These are phyloP conservation scores for Cavia porcellus DNA, from an alignment of 2,113 vertebrate species.

Conservation along the genomic window DNA sequence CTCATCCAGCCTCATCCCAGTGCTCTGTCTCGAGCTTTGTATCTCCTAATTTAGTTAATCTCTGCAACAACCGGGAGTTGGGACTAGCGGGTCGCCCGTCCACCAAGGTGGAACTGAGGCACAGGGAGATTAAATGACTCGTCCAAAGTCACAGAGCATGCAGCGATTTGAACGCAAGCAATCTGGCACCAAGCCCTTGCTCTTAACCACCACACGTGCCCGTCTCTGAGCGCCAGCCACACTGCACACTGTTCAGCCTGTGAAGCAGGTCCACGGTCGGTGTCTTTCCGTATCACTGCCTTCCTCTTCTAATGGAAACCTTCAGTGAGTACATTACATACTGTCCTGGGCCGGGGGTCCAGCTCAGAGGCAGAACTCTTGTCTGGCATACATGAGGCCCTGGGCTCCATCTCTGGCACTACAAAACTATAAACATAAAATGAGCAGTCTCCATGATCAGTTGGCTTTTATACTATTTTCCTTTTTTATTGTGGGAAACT, in stretches of 20 bases:
- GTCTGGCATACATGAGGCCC: not conserved
- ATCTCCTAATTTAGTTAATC: not conserved
- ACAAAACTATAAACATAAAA: not conserved
- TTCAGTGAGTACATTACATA: not conserved
- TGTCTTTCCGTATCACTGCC: not conserved
- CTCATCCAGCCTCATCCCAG: not conserved
- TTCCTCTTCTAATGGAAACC: not conserved
- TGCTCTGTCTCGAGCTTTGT: not conserved
- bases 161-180: not conserved
- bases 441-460: not conserved
- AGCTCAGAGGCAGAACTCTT: not conserved
- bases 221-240: not conserved
- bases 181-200: not conserved
- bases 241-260: not conserved
- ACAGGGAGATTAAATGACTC: not conserved
- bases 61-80: not conserved
- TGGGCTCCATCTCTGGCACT: not conserved
- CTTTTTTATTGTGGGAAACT: not conserved
- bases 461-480: not conserved
- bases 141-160: not conserved
- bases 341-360: not conserved
- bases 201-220: not conserved
- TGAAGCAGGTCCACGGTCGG: not conserved
- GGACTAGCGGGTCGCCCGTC: not conserved
- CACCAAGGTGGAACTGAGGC: not conserved